phyloP scores from a whole-genome alignment of 2,888 invertebrate species.

The Laothoe populi region DNA sequence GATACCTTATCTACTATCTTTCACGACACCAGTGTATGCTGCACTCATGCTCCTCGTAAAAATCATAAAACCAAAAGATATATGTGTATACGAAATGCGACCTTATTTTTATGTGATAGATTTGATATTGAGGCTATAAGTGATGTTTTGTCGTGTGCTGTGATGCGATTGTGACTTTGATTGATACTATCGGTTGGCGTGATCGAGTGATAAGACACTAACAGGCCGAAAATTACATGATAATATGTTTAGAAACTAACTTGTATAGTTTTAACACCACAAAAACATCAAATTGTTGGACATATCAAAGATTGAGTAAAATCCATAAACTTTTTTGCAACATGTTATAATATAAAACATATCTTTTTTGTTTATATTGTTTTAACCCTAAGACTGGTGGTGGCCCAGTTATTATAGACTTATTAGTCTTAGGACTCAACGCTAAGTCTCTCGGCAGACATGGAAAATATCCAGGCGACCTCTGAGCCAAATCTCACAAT shows the following conservation, averaged over 20 bases:
- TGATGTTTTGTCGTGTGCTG: background rate
- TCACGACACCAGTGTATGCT: slow-evolving; percentile 13
- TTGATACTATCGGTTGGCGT: slow-evolving; percentile 6
- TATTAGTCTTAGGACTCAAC: no score
- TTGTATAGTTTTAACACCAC: slow-evolving; percentile 3
- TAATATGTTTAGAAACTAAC: background rate
- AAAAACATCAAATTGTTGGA: background rate
- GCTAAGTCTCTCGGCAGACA: no score
- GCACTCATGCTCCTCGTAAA: slow-evolving; percentile 8
- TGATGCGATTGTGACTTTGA: slow-evolving; percentile 1
- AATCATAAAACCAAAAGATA: slow-evolving; percentile 3
- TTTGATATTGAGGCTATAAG: background rate
- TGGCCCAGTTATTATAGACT: no score
- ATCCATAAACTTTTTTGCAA: no score
- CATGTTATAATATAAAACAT: no score
- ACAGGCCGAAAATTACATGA: background rate
- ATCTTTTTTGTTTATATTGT: no score
- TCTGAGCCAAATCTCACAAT: no score
- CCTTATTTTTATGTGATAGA: slow-evolving; percentile 10
- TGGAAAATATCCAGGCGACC: no score
- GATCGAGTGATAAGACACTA: slow-evolving; percentile 3
- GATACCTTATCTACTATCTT: background rate
- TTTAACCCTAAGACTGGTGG: no score
- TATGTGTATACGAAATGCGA: slow-evolving; percentile 17
- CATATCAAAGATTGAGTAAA: no score